These are phyloP conservation scores for Chrysaora quinquecirrha DNA, from an alignment of 30 jellyfish, hydroid and myxozoan genomes.

Conservation along the genomic window DNA sequence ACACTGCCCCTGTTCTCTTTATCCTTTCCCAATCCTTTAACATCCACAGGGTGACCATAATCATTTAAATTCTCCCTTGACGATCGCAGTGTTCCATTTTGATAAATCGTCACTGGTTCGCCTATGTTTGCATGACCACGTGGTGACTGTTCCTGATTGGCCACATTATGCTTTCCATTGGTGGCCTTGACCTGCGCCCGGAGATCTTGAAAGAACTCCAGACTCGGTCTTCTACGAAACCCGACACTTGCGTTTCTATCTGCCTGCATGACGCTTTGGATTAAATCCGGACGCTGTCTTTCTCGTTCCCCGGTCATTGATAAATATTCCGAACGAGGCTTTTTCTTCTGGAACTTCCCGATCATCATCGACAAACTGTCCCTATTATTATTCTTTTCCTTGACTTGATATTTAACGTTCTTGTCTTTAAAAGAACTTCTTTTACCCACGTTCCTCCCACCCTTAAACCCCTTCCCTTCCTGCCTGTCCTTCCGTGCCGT, in stretches of 20 bases:
- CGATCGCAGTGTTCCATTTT: constrained; percentile 49
- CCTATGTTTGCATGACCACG: constrained; percentile 15
- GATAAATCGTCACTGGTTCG: constrained; percentile 38
- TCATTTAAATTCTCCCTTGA: constrained; percentile 38
- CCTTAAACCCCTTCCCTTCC: constrained; percentile 2
- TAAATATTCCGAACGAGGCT: background rate
- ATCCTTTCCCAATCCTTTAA: too few relatives aligned
- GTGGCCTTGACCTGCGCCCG: constrained; percentile 55
- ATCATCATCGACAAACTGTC: constrained; percentile 57
- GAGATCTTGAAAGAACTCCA: constrained; percentile 64
- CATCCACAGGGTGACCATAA: background rate
- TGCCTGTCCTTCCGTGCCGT: background rate
- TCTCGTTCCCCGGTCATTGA: constrained; percentile 37
- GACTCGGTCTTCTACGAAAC: constrained; percentile 61
- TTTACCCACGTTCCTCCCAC: constrained; percentile 55
- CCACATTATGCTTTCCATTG: constrained; percentile 12
- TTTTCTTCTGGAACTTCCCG: constrained; percentile 33
- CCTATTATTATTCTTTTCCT: constrained; percentile 22
- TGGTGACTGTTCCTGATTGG: background rate
- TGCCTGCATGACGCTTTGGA: constrained; percentile 53
- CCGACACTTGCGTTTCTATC: constrained; percentile 60
- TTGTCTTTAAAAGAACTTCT: constrained; percentile 68
- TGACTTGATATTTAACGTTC: constrained; percentile 40
- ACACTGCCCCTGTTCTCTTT: background rate
- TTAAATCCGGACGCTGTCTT: constrained; percentile 61